Evolutionary conservation across 2,888 invertebrate genomes (phyloP).

Genomic region (Arrhopalites spinosus): DNA sequence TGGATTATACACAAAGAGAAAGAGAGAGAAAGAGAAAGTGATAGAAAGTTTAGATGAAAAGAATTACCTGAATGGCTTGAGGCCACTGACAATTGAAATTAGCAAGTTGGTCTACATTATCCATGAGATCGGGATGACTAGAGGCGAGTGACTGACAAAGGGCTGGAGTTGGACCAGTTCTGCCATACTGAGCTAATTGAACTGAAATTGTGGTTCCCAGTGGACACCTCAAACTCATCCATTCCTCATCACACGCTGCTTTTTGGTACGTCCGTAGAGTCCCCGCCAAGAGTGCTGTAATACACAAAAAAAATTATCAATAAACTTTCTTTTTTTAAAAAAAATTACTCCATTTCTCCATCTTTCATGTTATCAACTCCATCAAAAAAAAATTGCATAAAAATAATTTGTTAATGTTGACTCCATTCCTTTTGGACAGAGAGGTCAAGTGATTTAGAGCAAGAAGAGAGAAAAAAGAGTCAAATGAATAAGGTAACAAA

Average conservation of each 20-base stretch:
- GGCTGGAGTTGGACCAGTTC: constrained; percentile 66
- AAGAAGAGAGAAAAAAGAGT: too few species aligned
- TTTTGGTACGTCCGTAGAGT: constrained; percentile 88
- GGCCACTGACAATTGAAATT: constrained; percentile 66
- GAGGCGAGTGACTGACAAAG: constrained; percentile 61
- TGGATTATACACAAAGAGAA: background rate
- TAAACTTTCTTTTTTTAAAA: too few species aligned
- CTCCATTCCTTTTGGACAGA: too few species aligned
- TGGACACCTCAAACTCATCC: constrained; percentile 68
- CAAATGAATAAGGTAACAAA: too few species aligned
- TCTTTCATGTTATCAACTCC: too few species aligned
- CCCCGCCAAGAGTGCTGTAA: constrained; percentile 83
- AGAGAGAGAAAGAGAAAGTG: constrained; percentile 10
- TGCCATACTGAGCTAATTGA: constrained; percentile 87
- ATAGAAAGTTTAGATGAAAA: constrained; percentile 35
- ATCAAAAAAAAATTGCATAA: too few species aligned
- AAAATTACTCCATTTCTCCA: too few species aligned
- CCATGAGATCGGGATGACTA: constrained; percentile 50
- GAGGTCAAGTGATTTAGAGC: too few species aligned
- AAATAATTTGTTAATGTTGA: too few species aligned
- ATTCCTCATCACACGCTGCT: constrained; percentile 82
- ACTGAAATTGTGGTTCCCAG: constrained; percentile 89
- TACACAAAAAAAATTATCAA: background rate
- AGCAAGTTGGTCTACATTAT: constrained; percentile 39
- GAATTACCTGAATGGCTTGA: constrained; percentile 75